Evolutionary conservation across 1,140 invertebrate genomes (phyloP).

Genomic region (Drosophila carrolli): DNA sequence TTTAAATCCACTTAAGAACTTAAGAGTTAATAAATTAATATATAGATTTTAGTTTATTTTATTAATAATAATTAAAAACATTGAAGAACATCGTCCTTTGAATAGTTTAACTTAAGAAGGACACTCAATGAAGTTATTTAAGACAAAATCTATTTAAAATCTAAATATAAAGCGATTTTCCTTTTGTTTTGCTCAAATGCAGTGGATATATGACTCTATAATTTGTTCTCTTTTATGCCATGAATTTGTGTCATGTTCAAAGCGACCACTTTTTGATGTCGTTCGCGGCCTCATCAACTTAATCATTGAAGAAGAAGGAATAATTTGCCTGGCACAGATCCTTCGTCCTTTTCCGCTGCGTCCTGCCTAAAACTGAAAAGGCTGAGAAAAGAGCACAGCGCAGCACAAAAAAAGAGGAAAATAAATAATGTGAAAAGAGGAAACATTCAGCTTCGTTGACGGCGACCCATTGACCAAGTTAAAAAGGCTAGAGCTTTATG

Average conservation of each 20-base stretch:
- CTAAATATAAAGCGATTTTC: too few species aligned
- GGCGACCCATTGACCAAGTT: slow-evolving; percentile 80
- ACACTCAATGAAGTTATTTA: too few species aligned
- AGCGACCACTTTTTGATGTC: slow-evolving; percentile 31
- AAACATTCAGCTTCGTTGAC: slow-evolving; percentile 54
- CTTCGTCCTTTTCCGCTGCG: slow-evolving; percentile 4
- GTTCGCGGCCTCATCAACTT: slow-evolving; percentile 39
- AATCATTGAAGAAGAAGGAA: slow-evolving; percentile 45
- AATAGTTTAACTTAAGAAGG: too few species aligned
- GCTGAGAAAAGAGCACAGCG: slow-evolving; percentile 14
- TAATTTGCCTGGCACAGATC: slow-evolving; percentile 38
- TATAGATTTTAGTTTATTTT: too few species aligned
- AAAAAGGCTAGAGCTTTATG: slow-evolving; percentile 42
- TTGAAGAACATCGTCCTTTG: too few species aligned
- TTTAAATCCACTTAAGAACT: too few species aligned
- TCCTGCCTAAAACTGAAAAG: slow-evolving; percentile 9
- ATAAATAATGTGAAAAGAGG: slow-evolving; percentile 42
- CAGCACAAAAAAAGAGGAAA: slow-evolving; percentile 12
- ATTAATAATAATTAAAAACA: too few species aligned
- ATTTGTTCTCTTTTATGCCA: slow-evolving; percentile 5
- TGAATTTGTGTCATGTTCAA: slow-evolving; percentile 44
- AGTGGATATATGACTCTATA: neutral
- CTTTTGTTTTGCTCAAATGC: neutral
- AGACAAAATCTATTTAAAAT: neutral
- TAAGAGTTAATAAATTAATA: too few species aligned